Evolutionary conservation across 2,113 vertebrate genomes (phyloP), one percentile per base, ranked within the genome.

Genomic region (Sinosuthora webbiana): DNA sequence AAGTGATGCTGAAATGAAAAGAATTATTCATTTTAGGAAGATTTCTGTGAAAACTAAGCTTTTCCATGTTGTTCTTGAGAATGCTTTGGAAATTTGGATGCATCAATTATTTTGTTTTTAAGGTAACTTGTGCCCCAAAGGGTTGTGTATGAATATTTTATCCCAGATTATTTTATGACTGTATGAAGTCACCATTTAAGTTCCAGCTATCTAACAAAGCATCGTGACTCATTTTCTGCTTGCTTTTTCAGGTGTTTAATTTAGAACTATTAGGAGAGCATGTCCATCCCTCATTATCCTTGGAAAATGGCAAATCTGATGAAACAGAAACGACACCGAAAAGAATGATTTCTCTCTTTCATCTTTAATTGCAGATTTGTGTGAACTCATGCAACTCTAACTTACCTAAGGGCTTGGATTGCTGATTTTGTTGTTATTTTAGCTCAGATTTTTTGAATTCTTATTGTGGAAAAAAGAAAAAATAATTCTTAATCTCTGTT

Each of bases 261-360:
- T 69, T 53, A 75, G 56, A 44, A 24, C 20, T 62, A 11, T 50
- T 28, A 87, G 55, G 30, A 83, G 11, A 94, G 31, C 15, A 45
- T 8, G 15, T 55, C 76, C 78, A 56, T 47, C 44, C 67, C 77
- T 93, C 73, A 35, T 87, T 86, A 93, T 75, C 83, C 49, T 80
- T 57, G n/a, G 24, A 75, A 94, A 82, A 20, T 31, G 70, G 79
- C 42, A 89, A 76, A 83, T n/a, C 19, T 63, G 56, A 74, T 53
- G 78, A 85, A 92, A 91, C 28, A 85, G 41, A 94, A 93, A 41
- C 57, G 4, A 85, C 63, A 76, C 37, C 47, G 78, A 71, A 84
- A 91, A 64, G 7, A 88, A 49, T 13, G 4, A 56, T 78, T 42
- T 68, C 35, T 60, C 41, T 78, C 60, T 78, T 75, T 52, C 41